Conservation (phyloP, 2,888 invertebrate species). For the Yponomeuta evonymella region DNA sequence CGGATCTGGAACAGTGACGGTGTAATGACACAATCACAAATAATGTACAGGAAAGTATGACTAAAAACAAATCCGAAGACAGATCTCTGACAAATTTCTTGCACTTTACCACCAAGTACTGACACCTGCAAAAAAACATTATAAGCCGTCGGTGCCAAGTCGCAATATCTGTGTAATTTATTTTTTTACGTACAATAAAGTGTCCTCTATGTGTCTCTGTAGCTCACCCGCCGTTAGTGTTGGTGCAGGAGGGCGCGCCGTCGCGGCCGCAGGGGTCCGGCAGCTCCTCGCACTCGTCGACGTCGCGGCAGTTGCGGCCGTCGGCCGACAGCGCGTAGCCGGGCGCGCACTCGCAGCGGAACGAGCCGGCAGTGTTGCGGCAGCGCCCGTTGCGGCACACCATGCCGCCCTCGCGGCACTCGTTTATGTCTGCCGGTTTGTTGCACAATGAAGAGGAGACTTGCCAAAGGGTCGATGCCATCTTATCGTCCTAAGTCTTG, state of each 20-base stretch:
- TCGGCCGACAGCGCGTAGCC: constrained; percentile 86
- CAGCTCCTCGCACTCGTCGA: constrained; percentile 84
- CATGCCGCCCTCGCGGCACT: constrained; percentile 88
- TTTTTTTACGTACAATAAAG: too few species aligned
- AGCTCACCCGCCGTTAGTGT: constrained; percentile 61
- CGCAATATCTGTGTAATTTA: too few species aligned
- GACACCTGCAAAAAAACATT: too few species aligned
- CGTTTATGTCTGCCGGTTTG: constrained; percentile 80
- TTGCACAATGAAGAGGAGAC: too few species aligned
- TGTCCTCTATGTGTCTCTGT: too few species aligned
- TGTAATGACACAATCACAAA: not conserved
- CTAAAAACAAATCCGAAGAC: too few species aligned
- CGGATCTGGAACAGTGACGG: not conserved
- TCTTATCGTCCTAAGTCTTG: too few species aligned
- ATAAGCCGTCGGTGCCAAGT: too few species aligned
- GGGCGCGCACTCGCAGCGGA: constrained; percentile 86
- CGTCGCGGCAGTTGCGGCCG: constrained; percentile 85
- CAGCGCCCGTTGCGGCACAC: constrained; percentile 91
- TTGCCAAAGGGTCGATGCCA: too few species aligned
- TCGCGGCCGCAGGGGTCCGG: constrained; percentile 55
- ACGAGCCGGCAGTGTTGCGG: constrained; percentile 86
- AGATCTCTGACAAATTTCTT: too few species aligned
- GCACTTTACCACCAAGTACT: too few species aligned
- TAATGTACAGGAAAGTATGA: too few species aligned
- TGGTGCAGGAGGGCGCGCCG: constrained; percentile 60